Base-by-base conservation (phyloP, 2,797 vertebrate genomes). In the Paedocypris micromegethes region DNA sequence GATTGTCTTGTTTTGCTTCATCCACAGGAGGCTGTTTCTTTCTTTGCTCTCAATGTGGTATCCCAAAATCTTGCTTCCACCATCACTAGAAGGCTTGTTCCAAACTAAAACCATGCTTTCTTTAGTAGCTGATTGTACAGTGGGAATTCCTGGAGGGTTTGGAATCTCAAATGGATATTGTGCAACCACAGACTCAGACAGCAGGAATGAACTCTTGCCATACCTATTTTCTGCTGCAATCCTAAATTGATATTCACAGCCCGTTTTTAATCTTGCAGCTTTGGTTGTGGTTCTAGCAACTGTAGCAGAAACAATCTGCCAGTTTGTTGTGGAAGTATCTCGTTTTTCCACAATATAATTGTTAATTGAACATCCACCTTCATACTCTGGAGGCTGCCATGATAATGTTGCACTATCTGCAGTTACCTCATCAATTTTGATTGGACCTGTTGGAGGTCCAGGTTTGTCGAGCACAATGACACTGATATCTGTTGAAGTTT, bases 261-360 rank as follows among this genome's bases (percentile, higher is more conserved):
- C 96, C 68, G 95, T 98, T 87, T 95, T 98, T 39, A 99, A 84
- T 64, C 93, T 90, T 72, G 88, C 89, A 52, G 93, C 95, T 80
- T 99, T 99, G 77, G 96, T 91, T 41, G 92, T 98, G 78, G 94
- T 98, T 86, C 97, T 94, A 67, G 97, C 97, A 75, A 99, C 95
- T 55, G 96, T 99, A 70, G 97, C 95, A 74, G 97, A 98, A 59
- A 99, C 94, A 80, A 94, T 96, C 69, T 98, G 95, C 97, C 97
- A 99, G 75, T 88, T 88, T 3, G 94, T 98, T 44, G 96, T 97
- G 42, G 96, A 94, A 67, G 96, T 99, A 74, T 99, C 97, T 83
- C 97, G 91, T 87, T 95, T 98, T 83, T 99, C 95, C 69, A 99
- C 94, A 73, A 98, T 88, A 48, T 99, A 99, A 79, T 98, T 99